A percentile compares a stretch with the other conserved stretches of the same genome.
phyloP scores from a whole-genome alignment of 92 coral and sea anemone species.

The Epizoanthus stellaris region DNA sequence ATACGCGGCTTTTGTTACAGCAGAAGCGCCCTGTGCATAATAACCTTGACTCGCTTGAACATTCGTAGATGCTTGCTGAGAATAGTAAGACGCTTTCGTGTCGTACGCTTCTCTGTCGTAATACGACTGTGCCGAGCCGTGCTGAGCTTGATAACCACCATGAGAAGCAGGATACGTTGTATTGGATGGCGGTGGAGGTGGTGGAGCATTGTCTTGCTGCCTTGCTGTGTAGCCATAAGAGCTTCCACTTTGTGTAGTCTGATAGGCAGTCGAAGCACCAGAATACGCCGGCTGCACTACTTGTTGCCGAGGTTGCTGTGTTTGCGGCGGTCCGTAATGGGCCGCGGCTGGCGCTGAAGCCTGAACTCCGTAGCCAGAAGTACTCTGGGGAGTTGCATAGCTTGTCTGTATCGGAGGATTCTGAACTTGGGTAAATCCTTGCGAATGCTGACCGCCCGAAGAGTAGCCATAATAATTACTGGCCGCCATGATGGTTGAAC shows the following conservation, averaged over 20 bases:
- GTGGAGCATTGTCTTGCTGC: slow-evolving; percentile 94
- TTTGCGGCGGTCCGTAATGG: slow-evolving; percentile 94
- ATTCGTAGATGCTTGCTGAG: slow-evolving; percentile 84
- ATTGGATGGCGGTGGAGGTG: slow-evolving; percentile 91
- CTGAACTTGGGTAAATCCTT: slow-evolving; percentile 95
- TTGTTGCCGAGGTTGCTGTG: slow-evolving; percentile 79
- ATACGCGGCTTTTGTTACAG: slow-evolving; percentile 82
- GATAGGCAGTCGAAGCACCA: slow-evolving; percentile 84
- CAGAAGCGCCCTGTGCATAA: slow-evolving; percentile 88
- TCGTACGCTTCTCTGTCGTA: slow-evolving; percentile 93
- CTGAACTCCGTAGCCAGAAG: slow-evolving; percentile 95
- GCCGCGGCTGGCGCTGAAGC: slow-evolving; percentile 90
- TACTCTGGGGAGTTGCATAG: slow-evolving; percentile 91
- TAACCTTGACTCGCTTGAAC: slow-evolving; percentile 90
- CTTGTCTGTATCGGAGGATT: slow-evolving; percentile 97
- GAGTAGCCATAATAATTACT: slow-evolving; percentile 97
- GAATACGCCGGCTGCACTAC: slow-evolving; percentile 83
- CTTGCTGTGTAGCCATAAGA: slow-evolving; percentile 99
- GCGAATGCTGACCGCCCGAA: slow-evolving; percentile 97
- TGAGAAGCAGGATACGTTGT: slow-evolving; percentile 84
- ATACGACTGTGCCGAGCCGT: slow-evolving; percentile 78
- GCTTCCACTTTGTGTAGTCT: slow-evolving; percentile 78
- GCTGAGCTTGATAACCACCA: slow-evolving; percentile 85
- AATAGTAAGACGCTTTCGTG: slow-evolving; percentile 84
- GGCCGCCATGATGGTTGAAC: slow-evolving; percentile 92